Base-by-base conservation (phyloP, 2,797 vertebrate species). In the Karalla daura region DNA sequence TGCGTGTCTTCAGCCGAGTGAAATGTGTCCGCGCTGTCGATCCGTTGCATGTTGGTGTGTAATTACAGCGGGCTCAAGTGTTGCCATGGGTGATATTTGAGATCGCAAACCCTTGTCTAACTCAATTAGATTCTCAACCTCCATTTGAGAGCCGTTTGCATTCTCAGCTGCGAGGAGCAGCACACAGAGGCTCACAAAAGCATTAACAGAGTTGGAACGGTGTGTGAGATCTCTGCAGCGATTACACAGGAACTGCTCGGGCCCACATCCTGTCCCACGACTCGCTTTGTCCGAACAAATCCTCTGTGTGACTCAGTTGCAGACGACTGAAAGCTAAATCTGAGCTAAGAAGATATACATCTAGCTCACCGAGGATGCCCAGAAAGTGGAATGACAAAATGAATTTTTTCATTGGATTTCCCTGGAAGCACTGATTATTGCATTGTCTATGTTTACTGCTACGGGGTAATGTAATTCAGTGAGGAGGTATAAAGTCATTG, bases 141-240 rank as follows among this genome's bases (percentile, higher is more conserved):
- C 74, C 81, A 76, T 90, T 81, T 80, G 88, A 86, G 83, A 90
- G 72, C 59, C 46, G 80, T 86, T 88, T 81, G 86, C 84, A 91
- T 91, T 90, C 91, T 90, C 91, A 93, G 91, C 91, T 94, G 89
- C 77, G 84, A 69, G 60, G 56, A 88, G 77, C 71, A 80, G 78
- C 76, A 83, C 83, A 90, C 79, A 83, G 85, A 86, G 87, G 70
- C 80, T 84, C 67, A 72, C 61, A 63, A 83, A 88, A 81, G 70
- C 75, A 81, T 89, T 91, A 81, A 86, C 62, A 78, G 80, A 85
- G 64, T 88, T 91, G 85, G 86, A 92, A 88, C 59, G 20, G 54
- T 58, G 73, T 88, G 85, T 90, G 87, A 82, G 83, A 92, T 85
- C 82, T 82, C 55, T 61, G 40, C 68, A 67, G 86, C 53, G 52